Evolutionary conservation across 2,888 invertebrate genomes (phyloP).

Genomic region (Protodeltote pygarga): DNA sequence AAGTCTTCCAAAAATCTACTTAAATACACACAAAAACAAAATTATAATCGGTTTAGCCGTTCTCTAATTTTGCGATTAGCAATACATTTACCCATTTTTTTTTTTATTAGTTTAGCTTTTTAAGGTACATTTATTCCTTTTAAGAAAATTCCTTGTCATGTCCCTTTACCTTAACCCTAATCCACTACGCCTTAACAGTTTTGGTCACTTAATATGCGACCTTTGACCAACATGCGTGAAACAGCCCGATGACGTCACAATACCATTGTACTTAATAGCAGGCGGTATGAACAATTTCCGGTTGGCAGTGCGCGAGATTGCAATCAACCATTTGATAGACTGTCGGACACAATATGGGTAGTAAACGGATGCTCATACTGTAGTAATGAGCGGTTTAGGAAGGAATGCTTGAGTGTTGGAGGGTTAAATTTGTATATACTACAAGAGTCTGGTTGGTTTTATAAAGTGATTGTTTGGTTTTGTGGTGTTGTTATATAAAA

Average conservation of each 20-base stretch:
- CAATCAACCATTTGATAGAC: constrained; percentile 47
- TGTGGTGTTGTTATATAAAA: too few species aligned
- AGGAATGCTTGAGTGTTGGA: constrained; percentile 19
- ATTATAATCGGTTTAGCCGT: too few species aligned
- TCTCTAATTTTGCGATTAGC: too few species aligned
- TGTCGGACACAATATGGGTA: constrained; percentile 38
- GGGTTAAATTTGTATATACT: background rate
- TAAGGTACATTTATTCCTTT: too few species aligned
- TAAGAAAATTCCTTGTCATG: too few species aligned
- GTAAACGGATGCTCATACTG: constrained; percentile 35
- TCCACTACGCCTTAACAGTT: constrained; percentile 24
- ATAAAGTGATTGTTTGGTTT: too few species aligned
- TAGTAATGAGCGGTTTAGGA: constrained; percentile 30
- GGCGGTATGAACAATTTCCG: constrained; percentile 43
- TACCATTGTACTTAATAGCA: constrained; percentile 33
- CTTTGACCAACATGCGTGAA: constrained; percentile 28
- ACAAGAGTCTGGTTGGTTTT: too few species aligned
- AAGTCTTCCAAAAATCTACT: too few species aligned
- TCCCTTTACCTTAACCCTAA: constrained; percentile 4
- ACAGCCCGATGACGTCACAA: constrained; percentile 28
- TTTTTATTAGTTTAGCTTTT: too few species aligned
- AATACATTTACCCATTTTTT: too few species aligned
- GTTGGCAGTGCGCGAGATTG: constrained; percentile 46
- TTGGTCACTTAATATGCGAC: constrained; percentile 25
- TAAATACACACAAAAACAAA: too few species aligned